A percentile compares a stretch with the other conserved stretches of the same genome.
Conservation (phyloP, 1,140 invertebrate species). For the Drepana arcuata region DNA sequence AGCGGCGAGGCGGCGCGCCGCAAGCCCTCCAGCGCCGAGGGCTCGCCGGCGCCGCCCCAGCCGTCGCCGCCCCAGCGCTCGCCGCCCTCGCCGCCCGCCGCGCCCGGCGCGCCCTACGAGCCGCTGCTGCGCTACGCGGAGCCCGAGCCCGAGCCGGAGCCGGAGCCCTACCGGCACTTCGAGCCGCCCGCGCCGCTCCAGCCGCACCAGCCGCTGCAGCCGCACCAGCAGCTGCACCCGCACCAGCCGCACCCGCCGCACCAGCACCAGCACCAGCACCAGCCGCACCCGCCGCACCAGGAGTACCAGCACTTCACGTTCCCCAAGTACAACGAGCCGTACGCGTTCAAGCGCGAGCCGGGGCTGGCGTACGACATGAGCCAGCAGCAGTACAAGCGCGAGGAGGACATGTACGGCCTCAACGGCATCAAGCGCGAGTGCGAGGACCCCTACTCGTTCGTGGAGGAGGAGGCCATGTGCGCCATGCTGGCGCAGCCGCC, state of each 20-base stretch:
- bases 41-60: conserved; percentile 37
- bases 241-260: conserved; percentile 24
- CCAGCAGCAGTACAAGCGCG: conserved; percentile 50
- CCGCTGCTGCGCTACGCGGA: conserved; percentile 33
- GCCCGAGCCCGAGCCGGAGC: conserved; percentile 17
- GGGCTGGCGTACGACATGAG: conserved; percentile 66
- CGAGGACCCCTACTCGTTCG: conserved; percentile 85
- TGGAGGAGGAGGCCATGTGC: conserved; percentile 80
- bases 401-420: conserved; percentile 58
- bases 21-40: conserved; percentile 56
- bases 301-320: conserved; percentile 53
- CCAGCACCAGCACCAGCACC: conserved; percentile 29
- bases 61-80: conserved; percentile 23
- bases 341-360: conserved; percentile 49
- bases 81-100: conserved; percentile 17
- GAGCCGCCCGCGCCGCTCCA: conserved; percentile 35
- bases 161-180: conserved; percentile 43
- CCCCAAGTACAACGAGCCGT: conserved; percentile 50
- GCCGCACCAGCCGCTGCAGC: too few relatives aligned
- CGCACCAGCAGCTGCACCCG: too few relatives aligned
- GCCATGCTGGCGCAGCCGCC: conserved; percentile 58
- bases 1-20: conserved; percentile 75
- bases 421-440: conserved; percentile 65
- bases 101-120: conserved; percentile 42
- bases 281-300: conserved; percentile 31